phyloP scores from a whole-genome alignment of 2,888 invertebrate species.

The Onchidella celtica region DNA sequence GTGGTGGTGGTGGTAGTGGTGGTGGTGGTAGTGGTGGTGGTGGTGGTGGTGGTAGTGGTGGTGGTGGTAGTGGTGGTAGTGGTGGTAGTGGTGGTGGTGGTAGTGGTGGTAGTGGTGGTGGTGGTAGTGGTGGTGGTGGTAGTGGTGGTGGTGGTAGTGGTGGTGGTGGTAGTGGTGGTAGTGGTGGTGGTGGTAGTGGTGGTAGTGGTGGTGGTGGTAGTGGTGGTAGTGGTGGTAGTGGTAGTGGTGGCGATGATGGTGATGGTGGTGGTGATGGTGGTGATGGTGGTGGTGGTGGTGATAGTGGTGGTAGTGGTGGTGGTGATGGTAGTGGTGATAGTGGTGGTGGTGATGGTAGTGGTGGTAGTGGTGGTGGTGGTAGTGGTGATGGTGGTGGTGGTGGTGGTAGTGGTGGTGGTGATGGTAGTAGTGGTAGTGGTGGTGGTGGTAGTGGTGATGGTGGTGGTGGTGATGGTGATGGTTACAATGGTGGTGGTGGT shows the following conservation, averaged over 20 bases:
- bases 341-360: constrained; percentile 21
- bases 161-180: constrained; percentile 19
- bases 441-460: constrained; percentile 2
- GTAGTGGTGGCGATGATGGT: constrained; percentile 26
- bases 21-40: constrained; percentile 17
- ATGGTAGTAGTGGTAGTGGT: neutral
- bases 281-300: constrained; percentile 10
- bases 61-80: constrained; percentile 19
- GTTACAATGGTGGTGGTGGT: constrained; percentile 13
- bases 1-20: constrained; percentile 24
- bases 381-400: neutral
- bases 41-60: constrained; percentile 19
- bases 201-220: constrained; percentile 12
- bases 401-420: constrained; percentile 9
- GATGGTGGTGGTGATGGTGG: constrained; percentile 14
- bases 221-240: constrained; percentile 21
- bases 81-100: constrained; percentile 11
- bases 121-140: constrained; percentile 16
- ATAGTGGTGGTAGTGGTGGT: constrained; percentile 10
- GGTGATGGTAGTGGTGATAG: constrained; percentile 2
- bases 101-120: constrained; percentile 11
- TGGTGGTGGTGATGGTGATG: constrained; percentile 22
- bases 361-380: constrained; percentile 22
- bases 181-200: constrained; percentile 2
- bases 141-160: constrained; percentile 26